phyloP scores from a whole-genome alignment of 2,797 vertebrate species.

The Crocidura indochinensis region DNA sequence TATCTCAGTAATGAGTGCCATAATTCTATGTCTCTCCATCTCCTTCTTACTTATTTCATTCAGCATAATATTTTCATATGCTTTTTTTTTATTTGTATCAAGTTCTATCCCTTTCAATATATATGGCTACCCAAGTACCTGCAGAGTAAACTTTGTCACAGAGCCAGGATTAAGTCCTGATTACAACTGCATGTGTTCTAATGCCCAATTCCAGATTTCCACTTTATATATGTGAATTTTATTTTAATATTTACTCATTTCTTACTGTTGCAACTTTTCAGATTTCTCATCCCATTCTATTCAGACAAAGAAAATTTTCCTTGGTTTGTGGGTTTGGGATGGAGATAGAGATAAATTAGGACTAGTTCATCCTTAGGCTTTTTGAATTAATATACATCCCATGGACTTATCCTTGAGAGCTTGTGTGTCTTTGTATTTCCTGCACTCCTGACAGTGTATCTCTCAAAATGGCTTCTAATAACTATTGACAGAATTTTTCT shows the following conservation, averaged over 20 bases:
- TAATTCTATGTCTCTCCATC: too few species aligned
- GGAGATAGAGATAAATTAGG: background rate
- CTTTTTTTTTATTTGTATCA: too few species aligned
- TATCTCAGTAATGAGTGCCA: too few species aligned
- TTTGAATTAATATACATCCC: background rate
- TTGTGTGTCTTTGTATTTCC: conserved; percentile 34
- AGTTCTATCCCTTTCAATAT: too few species aligned
- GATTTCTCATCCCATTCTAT: background rate
- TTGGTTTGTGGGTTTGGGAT: conserved; percentile 1
- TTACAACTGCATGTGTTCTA: too few species aligned
- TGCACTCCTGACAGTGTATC: background rate
- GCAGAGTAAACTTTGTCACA: too few species aligned
- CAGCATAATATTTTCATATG: too few species aligned
- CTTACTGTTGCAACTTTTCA: background rate
- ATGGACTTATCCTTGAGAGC: conserved; percentile 45
- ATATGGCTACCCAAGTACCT: too few species aligned
- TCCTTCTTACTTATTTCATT: too few species aligned
- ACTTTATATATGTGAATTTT: background rate
- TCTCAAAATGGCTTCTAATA: conserved; percentile 1
- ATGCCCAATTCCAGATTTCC: too few species aligned
- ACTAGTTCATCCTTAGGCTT: conserved; percentile 1
- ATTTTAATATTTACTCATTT: conserved; percentile 12
- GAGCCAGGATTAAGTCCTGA: too few species aligned
- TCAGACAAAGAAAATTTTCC: background rate
- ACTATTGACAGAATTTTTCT: conserved; percentile 28